These are phyloP conservation scores for Sitta europaea DNA, from an alignment of 2,113 vertebrate species.

Conservation along the genomic window DNA sequence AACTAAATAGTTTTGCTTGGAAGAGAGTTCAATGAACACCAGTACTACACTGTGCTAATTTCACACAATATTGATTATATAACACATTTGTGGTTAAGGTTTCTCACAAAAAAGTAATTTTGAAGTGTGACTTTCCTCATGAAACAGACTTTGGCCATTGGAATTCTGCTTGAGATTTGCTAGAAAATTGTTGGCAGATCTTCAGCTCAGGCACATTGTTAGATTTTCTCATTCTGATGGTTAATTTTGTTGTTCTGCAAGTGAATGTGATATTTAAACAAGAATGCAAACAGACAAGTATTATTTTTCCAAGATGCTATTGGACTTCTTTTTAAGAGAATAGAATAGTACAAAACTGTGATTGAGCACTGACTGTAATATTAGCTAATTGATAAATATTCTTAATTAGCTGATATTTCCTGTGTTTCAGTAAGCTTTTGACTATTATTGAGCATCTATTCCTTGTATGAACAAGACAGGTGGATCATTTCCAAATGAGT, in stretches of 20 bases:
- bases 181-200: conserved; percentile 21
- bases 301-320: neutral
- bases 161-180: conserved; percentile 4
- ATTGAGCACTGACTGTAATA: neutral
- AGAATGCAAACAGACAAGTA: neutral
- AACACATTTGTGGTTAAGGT: neutral
- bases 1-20: neutral
- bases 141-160: neutral
- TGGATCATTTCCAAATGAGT: neutral
- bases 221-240: neutral
- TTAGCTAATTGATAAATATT: neutral
- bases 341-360: neutral
- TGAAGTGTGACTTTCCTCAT: neutral
- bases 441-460: neutral
- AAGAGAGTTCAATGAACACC: neutral
- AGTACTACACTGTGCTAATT: neutral
- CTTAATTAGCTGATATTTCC: neutral
- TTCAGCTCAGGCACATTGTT: neutral
- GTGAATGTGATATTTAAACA: neutral
- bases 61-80: neutral
- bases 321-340: neutral
- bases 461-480: neutral
- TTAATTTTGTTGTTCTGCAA: neutral
- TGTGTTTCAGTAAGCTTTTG: neutral
- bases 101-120: neutral